A percentile compares a stretch with the other conserved stretches of the same genome.
These are phyloP conservation scores for Coptodon rendalli DNA, from an alignment of 2,113 vertebrate genomes.

Conservation along the genomic window DNA sequence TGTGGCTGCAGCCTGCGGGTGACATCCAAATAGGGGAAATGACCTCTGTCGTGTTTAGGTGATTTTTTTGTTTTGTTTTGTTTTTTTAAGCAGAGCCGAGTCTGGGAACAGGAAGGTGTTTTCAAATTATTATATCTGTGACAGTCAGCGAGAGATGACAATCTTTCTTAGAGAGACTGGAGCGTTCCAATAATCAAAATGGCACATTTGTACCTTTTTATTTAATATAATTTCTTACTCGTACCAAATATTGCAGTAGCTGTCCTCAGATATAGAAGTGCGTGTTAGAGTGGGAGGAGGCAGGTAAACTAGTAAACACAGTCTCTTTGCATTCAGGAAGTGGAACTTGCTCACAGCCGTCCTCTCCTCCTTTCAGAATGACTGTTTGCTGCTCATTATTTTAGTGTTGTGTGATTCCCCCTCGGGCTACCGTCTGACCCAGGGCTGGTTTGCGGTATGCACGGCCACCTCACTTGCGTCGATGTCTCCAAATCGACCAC, in stretches of 20 bases:
- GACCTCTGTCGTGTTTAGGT: not conserved
- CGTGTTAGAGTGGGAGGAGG: not conserved
- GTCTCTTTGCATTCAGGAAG: conserved; percentile 53
- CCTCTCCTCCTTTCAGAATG: conserved; percentile 78
- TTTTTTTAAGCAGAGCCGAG: not conserved
- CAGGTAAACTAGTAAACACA: conserved; percentile 48
- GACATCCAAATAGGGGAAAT: not conserved
- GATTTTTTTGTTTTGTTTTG: not conserved
- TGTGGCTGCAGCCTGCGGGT: not conserved
- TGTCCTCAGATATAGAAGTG: not conserved
- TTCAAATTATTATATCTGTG: not conserved
- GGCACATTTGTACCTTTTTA: not conserved
- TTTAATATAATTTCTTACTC: not conserved
- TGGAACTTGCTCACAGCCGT: conserved; percentile 50
- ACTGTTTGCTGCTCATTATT: conserved; percentile 57
- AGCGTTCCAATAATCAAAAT: not conserved
- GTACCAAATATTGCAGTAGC: not conserved
- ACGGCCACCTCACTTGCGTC: conserved; percentile 66
- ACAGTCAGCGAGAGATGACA: not conserved
- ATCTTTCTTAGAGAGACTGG: not conserved
- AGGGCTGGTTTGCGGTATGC: conserved; percentile 49
- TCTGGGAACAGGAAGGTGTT: not conserved
- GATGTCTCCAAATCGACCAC: conserved; percentile 66
- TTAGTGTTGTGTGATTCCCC: conserved; percentile 67
- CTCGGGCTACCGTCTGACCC: conserved; percentile 33